These are phyloP conservation scores for Dendronephthya gigantea DNA, from an alignment of 64 coral and sea anemone genomes.

Conservation along the genomic window DNA sequence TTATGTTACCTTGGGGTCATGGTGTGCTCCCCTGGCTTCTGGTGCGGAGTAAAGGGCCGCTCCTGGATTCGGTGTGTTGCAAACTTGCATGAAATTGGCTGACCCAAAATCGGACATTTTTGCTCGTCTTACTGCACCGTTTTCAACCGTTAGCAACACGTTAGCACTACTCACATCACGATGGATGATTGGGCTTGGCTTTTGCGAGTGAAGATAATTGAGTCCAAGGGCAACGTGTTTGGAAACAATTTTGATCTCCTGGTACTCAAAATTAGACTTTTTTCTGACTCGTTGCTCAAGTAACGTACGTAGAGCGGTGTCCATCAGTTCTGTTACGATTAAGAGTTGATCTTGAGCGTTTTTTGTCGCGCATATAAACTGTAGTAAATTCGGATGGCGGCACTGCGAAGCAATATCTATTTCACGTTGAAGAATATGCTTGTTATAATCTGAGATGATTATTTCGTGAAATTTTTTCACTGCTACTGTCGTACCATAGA, in stretches of 20 bases:
- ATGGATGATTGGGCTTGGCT: neutral
- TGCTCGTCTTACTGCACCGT: neutral
- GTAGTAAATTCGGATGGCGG: conserved; percentile 50
- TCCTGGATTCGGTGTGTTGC: neutral
- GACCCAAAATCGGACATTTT: conserved; percentile 9
- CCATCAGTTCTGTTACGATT: conserved; percentile 50
- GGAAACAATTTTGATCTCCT: neutral
- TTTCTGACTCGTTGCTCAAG: neutral
- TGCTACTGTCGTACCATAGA: conserved; percentile 36
- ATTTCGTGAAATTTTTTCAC: conserved; percentile 33
- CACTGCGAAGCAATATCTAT: conserved; percentile 46
- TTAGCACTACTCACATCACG: conserved; percentile 22
- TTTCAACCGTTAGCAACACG: neutral
- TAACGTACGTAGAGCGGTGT: conserved; percentile 23
- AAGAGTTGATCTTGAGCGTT: neutral
- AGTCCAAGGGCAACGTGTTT: neutral
- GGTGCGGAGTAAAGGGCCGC: neutral
- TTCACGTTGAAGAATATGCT: conserved; percentile 29
- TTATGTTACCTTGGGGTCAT: neutral
- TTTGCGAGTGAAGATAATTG: neutral
- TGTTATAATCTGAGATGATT: conserved; percentile 31
- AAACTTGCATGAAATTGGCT: neutral
- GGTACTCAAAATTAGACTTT: neutral
- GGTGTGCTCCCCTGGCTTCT: neutral
- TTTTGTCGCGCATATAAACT: conserved; percentile 65